Percentiles rank a stretch among this genome's conserved stretches.
Evolutionary conservation across 2,113 vertebrate genomes (phyloP).

Genomic region (Tetrao urogallus): DNA sequence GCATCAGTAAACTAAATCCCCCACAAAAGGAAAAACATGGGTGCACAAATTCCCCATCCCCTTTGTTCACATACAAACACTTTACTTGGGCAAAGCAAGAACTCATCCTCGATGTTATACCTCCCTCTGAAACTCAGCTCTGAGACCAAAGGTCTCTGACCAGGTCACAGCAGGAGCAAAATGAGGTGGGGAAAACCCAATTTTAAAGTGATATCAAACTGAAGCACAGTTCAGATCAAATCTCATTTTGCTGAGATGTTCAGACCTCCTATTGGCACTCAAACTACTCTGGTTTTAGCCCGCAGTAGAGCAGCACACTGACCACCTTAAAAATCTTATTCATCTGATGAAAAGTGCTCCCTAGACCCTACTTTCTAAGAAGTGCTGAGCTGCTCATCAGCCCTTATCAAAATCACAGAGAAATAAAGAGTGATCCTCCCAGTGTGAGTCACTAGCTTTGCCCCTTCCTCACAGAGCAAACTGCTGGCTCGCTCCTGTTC

Average conservation of each 20-base stretch:
- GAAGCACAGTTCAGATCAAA: not conserved
- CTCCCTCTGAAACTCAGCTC: not conserved
- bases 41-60: not conserved
- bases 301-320: not conserved
- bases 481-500: not conserved
- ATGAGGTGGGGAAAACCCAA: not conserved
- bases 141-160: not conserved
- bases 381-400: not conserved
- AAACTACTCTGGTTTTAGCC: not conserved
- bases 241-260: not conserved
- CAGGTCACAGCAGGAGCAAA: not conserved
- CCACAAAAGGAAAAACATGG: not conserved
- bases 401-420: conserved; percentile 1
- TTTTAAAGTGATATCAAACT: not conserved
- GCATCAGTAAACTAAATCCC: not conserved
- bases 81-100: not conserved
- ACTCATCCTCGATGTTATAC: not conserved
- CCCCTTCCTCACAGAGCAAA: conserved; percentile 43
- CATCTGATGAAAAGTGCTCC: not conserved
- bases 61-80: not conserved
- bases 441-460: not conserved
- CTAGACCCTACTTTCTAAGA: not conserved
- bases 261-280: not conserved
- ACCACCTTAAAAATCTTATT: conserved; percentile 7
- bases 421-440: not conserved